These are phyloP conservation scores for Phocides pigmalion DNA, from an alignment of 1,140 invertebrate genomes.

Conservation along the genomic window DNA sequence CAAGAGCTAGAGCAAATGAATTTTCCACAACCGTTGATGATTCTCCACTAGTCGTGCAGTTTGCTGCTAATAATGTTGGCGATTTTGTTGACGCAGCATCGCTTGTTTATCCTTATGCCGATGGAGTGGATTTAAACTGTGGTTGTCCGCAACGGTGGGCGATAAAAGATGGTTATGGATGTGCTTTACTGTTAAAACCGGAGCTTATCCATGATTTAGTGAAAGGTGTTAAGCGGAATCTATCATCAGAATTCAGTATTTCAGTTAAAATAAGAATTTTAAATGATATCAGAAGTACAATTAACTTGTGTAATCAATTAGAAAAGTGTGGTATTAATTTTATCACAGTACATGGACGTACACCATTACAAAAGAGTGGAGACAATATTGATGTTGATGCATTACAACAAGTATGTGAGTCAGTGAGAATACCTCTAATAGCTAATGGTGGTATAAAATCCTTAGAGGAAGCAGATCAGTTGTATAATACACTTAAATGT, in stretches of 20 bases:
- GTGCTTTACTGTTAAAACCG: conserved; percentile 92
- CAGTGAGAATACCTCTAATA: conserved; percentile 91
- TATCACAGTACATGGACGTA: conserved; percentile 95
- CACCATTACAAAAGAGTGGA: conserved; percentile 90
- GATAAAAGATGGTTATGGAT: conserved; percentile 95
- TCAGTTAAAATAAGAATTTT: conserved; percentile 96
- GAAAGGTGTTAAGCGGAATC: conserved; percentile 88
- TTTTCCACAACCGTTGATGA: conserved; percentile 93
- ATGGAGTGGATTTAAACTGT: conserved; percentile 98
- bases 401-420: conserved; percentile 89
- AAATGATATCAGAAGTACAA: conserved; percentile 76
- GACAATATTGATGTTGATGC: conserved; percentile 90
- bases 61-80: conserved; percentile 93
- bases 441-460: conserved; percentile 95
- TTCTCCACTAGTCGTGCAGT: conserved; percentile 95
- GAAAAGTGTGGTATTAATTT: conserved; percentile 95
- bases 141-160: conserved; percentile 99
- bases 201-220: conserved; percentile 93
- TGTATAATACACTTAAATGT: conserved; percentile 89
- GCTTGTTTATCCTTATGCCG: conserved; percentile 92
- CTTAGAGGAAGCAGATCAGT: conserved; percentile 87
- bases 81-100: conserved; percentile 94
- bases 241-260: conserved; percentile 91
- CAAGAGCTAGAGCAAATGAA: conserved; percentile 94
- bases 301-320: conserved; percentile 87